phyloP scores from a whole-genome alignment of 30 jellyfish, hydroid and myxozoan genomes.

The Sanderia malayensis region DNA sequence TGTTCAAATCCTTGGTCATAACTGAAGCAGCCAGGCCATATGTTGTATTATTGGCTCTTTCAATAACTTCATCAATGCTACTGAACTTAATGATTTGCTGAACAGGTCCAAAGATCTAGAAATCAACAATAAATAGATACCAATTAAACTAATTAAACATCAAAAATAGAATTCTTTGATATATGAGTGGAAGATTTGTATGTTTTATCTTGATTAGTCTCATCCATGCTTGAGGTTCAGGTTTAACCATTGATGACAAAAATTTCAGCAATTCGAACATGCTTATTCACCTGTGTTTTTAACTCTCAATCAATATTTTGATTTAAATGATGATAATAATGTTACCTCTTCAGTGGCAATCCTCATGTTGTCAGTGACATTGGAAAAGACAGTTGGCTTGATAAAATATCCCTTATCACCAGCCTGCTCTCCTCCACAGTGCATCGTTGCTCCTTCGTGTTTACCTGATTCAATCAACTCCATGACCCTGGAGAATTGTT shows the following conservation, averaged over 20 bases:
- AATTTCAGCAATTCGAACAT: too few species aligned
- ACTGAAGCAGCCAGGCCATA: slow-evolving; percentile 98
- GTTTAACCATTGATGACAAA: too few species aligned
- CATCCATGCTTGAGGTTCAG: too few species aligned
- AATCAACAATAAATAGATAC: too few species aligned
- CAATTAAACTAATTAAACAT: too few species aligned
- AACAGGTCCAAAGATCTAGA: slow-evolving; percentile 98
- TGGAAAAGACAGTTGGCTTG: slow-evolving; percentile 95
- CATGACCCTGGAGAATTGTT: slow-evolving; percentile 69
- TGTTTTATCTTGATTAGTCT: too few species aligned
- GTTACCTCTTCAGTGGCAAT: slow-evolving; percentile 93
- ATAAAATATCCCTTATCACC: slow-evolving; percentile 89
- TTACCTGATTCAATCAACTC: slow-evolving; percentile 90
- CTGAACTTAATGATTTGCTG: slow-evolving; percentile 85
- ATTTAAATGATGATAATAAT: not conserved
- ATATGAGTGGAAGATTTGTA: too few species aligned
- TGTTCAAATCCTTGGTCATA: slow-evolving; percentile 61
- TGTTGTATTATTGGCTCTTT: slow-evolving; percentile 81
- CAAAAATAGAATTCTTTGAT: too few species aligned
- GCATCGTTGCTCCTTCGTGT: slow-evolving; percentile 86
- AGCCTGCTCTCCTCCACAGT: slow-evolving; percentile 95
- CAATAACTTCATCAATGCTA: slow-evolving; percentile 71
- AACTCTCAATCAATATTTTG: too few species aligned
- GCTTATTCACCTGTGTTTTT: too few species aligned
- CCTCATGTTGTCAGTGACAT: slow-evolving; percentile 88